Conservation (phyloP, 35 echinoderm and acorn worm species). For the Lytechinus pictus region DNA sequence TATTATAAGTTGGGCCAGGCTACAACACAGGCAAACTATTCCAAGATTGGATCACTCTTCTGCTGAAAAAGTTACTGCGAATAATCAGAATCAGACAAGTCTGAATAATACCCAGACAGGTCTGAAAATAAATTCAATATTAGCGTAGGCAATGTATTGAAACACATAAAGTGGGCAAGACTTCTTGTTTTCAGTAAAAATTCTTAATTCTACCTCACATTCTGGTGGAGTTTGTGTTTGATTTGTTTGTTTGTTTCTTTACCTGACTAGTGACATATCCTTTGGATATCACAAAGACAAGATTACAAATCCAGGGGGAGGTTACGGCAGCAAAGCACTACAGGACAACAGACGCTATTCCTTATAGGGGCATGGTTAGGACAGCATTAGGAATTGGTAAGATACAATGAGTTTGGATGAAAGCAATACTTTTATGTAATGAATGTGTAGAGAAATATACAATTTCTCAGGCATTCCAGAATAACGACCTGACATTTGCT, state of each 20-base stretch:
- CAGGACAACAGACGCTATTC: conserved; percentile 42
- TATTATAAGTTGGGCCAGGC: too few relatives aligned
- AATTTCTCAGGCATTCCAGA: too few relatives aligned
- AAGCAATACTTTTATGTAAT: too few relatives aligned
- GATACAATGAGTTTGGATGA: neutral
- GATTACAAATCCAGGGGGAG: conserved; percentile 95
- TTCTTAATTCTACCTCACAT: too few relatives aligned
- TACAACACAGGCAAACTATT: too few relatives aligned
- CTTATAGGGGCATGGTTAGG: conserved; percentile 86
- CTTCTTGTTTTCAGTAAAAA: neutral
- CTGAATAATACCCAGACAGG: too few relatives aligned
- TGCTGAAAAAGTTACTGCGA: neutral
- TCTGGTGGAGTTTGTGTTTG: too few relatives aligned
- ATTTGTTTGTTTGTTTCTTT: neutral
- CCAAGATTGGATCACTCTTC: too few relatives aligned
- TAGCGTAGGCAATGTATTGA: neutral
- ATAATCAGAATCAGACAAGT: neutral
- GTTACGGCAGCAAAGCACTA: conserved; percentile 71
- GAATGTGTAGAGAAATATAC: too few relatives aligned
- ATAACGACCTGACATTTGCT: too few relatives aligned
- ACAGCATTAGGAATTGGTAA: conserved; percentile 93
- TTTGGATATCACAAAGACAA: conserved; percentile 93
- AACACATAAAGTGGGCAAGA: neutral
- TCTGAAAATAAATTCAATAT: neutral
- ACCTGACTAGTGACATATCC: conserved; percentile 83